Evolutionary conservation across 2,888 invertebrate species (phyloP), one percentile per base, ranked within the genome.

Genomic region (Phalera bucephala): DNA sequence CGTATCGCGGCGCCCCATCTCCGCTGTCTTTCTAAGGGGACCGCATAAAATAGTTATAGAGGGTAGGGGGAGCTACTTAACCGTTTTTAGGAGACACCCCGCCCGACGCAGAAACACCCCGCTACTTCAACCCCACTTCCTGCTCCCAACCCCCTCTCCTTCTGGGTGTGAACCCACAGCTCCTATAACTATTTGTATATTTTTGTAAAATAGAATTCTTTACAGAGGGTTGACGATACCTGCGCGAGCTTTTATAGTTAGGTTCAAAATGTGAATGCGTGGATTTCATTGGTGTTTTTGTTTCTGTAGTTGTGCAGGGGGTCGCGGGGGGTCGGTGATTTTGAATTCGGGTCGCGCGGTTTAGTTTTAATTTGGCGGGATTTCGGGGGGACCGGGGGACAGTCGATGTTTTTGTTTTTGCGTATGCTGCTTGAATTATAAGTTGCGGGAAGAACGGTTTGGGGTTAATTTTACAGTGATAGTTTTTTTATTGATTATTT

Each of bases 41-140:
- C 88, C 83, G 72, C 86, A 88, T 89, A 89, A 89, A 89, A 88
- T 89, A 89, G 88, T 89, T 88, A 88, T 86, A 82, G 81, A 81
- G 83, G 76, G 79, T 70, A 75, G 84, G 83, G 84, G 82, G 78
- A 81, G 87, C 88, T 88, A 88, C 88, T 89, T 88, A 87, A 85
- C 87, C 86, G 88, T 89, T 89, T 89, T 89, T 88, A 88, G 88
- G 87, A 85, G 87, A 83, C 85, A 80, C 87, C 88, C 88, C 85
- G 54, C 79, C 78, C 77, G 69, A 66, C 76, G 79, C 72, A 80
- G 79, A 72, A 80, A 77, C 81, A 71, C 83, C 82, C 80, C 69
- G 64, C 80, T 72, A 72, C 83, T 79, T 77, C 79, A 66, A 73
- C 83, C 80, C 83, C 84, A 77, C 80, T 86, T 86, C 87, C 87